Evolutionary conservation across 2,797 vertebrate species (phyloP).

Genomic region (Pseudomugil gertrudae): DNA sequence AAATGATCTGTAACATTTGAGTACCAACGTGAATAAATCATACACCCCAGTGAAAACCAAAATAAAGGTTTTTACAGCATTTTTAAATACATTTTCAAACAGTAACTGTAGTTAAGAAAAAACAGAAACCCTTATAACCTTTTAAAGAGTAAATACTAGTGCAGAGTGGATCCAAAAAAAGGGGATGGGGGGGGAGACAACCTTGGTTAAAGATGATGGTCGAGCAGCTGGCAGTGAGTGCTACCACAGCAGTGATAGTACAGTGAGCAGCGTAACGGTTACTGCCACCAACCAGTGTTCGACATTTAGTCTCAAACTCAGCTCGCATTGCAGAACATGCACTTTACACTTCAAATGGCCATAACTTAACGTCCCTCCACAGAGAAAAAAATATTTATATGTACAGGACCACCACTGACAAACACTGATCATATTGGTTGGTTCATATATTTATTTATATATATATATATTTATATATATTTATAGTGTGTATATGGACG

Average conservation of each 20-base stretch:
- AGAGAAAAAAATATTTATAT: slow-evolving; percentile 46
- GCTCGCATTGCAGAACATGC: slow-evolving; percentile 52
- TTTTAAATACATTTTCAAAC: slow-evolving; percentile 45
- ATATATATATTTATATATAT: slow-evolving; percentile 66
- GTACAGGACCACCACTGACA: slow-evolving; percentile 75
- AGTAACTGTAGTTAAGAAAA: slow-evolving; percentile 15
- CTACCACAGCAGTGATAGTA: slow-evolving; percentile 63
- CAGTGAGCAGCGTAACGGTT: slow-evolving; percentile 47
- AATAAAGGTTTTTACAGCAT: slow-evolving; percentile 47
- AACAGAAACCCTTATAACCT: slow-evolving; percentile 43
- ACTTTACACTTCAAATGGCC: slow-evolving; percentile 63
- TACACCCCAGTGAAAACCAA: slow-evolving; percentile 41
- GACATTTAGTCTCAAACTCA: slow-evolving; percentile 67
- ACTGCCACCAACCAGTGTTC: slow-evolving; percentile 76
- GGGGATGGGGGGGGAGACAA: slow-evolving; percentile 1
- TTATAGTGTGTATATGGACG: slow-evolving; percentile 75
- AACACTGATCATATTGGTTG: slow-evolving; percentile 73
- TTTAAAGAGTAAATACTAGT: slow-evolving; percentile 63
- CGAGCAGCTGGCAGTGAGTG: slow-evolving; percentile 55
- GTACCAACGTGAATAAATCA: slow-evolving; percentile 63
- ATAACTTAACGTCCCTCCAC: slow-evolving; percentile 65
- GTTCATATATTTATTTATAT: slow-evolving; percentile 64
- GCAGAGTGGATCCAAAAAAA: slow-evolving; percentile 65
- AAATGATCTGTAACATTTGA: slow-evolving; percentile 49
- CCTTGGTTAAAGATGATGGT: slow-evolving; percentile 54